These are phyloP conservation scores for Ischnus inquisitorius DNA, from an alignment of 2,888 invertebrate genomes.

Conservation along the genomic window DNA sequence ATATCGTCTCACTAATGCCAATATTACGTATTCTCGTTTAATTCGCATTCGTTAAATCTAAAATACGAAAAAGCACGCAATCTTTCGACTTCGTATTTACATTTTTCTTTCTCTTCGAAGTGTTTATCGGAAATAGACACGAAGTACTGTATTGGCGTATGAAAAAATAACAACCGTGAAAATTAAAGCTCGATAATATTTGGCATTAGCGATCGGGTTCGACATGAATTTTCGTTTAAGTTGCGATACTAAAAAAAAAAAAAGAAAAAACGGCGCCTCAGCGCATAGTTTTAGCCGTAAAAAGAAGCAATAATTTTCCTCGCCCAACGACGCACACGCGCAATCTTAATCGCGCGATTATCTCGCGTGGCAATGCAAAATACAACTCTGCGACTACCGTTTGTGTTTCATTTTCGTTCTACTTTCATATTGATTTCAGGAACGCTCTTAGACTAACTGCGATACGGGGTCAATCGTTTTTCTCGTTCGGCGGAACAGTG, in stretches of 20 bases:
- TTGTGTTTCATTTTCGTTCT: slow-evolving; percentile 16
- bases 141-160: background rate
- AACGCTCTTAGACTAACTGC: slow-evolving; percentile 12
- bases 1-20: background rate
- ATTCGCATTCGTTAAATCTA: background rate
- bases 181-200: background rate
- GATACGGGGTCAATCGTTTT: slow-evolving; percentile 5
- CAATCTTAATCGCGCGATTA: background rate
- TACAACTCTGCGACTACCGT: slow-evolving; percentile 7
- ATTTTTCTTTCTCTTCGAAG: background rate
- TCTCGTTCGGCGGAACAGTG: slow-evolving; percentile 44
- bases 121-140: background rate
- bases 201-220: background rate
- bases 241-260: too few relatives aligned
- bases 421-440: slow-evolving; percentile 33
- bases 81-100: background rate
- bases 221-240: background rate
- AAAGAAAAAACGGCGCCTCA: background rate
- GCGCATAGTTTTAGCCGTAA: slow-evolving; percentile 5
- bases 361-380: slow-evolving; percentile 5
- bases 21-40: background rate
- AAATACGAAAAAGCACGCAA: background rate
- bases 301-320: background rate
- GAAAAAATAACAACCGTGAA: background rate
- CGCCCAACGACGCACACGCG: background rate